Percentiles rank a stretch among this genome's conserved stretches.
phyloP scores from a whole-genome alignment of 2,888 invertebrate species.

The Taenaris catops region DNA sequence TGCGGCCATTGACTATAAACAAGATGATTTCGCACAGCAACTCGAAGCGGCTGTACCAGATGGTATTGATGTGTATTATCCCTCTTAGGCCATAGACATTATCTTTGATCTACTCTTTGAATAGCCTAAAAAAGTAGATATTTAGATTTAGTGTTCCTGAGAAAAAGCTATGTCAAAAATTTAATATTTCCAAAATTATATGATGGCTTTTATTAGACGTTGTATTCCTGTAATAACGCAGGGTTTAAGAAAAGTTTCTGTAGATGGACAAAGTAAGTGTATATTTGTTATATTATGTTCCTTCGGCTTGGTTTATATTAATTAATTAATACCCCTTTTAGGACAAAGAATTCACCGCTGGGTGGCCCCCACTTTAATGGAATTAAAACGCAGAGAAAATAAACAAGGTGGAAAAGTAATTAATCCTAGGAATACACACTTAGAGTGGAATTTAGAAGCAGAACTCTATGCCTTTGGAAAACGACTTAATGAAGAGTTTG shows the following conservation, averaged over 20 bases:
- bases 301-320: no score
- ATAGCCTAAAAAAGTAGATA: no score
- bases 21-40: neutral
- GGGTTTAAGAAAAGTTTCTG: constrained; percentile 35
- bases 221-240: constrained; percentile 44
- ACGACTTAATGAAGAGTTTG: constrained; percentile 91
- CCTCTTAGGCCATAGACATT: constrained; percentile 57
- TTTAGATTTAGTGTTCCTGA: no score
- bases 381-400: constrained; percentile 79
- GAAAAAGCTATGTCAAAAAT: no score
- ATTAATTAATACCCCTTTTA: constrained; percentile 22
- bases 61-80: constrained; percentile 18
- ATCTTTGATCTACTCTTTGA: no score
- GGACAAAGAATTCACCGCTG: constrained; percentile 78
- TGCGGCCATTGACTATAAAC: no score
- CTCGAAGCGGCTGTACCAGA: neutral
- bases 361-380: constrained; percentile 84
- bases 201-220: constrained; percentile 56
- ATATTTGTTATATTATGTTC: neutral
- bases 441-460: constrained; percentile 94
- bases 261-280: constrained; percentile 41
- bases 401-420: constrained; percentile 78
- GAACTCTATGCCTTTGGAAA: constrained; percentile 94
- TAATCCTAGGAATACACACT: constrained; percentile 78
- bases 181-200: constrained; percentile 16